A percentile compares a stretch with the other conserved stretches of the same genome.
Evolutionary conservation across 1,140 invertebrate species (phyloP).

Genomic region (Goniozus legneri): DNA sequence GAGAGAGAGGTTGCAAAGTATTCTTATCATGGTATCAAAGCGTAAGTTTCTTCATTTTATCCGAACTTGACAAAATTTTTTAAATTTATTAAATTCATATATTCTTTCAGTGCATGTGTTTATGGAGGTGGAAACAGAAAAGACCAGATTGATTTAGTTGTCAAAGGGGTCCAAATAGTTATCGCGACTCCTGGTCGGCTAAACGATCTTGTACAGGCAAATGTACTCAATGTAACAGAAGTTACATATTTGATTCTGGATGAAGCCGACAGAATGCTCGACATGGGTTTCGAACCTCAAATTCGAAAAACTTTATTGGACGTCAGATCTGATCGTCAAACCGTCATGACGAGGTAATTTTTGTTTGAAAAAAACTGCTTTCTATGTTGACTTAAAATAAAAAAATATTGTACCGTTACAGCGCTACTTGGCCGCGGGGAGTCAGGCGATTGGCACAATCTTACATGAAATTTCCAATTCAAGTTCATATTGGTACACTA

Average conservation of each 20-base stretch:
- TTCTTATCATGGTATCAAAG: conserved; percentile 76
- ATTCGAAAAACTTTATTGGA: conserved; percentile 78
- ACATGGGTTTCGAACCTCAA: conserved; percentile 86
- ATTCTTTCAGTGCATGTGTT: conserved; percentile 66
- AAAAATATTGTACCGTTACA: conserved; percentile 39
- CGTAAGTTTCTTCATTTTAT: conserved; percentile 61
- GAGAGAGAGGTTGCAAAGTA: conserved; percentile 86
- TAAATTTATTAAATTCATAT: conserved; percentile 6
- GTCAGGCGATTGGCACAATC: conserved; percentile 77
- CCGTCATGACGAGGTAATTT: conserved; percentile 74
- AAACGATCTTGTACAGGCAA: conserved; percentile 71
- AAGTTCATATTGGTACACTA: conserved; percentile 83
- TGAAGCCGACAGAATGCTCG: conserved; percentile 84
- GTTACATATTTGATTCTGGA: conserved; percentile 91
- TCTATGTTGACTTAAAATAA: neutral
- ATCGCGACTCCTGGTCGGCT: conserved; percentile 88
- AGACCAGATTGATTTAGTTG: conserved; percentile 70
- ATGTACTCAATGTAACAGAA: conserved; percentile 65
- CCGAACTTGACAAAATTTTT: conserved; percentile 3
- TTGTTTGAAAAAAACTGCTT: neutral
- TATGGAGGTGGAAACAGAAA: conserved; percentile 80
- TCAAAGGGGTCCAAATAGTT: conserved; percentile 78
- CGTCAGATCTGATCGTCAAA: conserved; percentile 76
- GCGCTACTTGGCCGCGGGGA: conserved; percentile 85
- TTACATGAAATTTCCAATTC: conserved; percentile 85